Evolutionary conservation across 2,888 invertebrate genomes (phyloP).

Genomic region (Balanococcus diminutus): DNA sequence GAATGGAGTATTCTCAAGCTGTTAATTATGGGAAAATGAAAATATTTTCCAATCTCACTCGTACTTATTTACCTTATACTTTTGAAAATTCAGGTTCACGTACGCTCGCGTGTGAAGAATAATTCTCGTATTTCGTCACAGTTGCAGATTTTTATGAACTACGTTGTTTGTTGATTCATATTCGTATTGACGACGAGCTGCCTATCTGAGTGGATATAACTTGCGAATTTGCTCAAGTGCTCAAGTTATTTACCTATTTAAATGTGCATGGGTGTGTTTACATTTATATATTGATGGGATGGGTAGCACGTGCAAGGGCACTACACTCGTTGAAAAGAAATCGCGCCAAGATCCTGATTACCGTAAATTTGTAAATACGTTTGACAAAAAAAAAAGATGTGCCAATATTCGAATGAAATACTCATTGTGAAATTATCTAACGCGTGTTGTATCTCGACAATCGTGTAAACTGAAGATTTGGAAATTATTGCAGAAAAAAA

Average conservation of each 20-base stretch:
- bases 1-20: not conserved
- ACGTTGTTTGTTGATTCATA: not conserved
- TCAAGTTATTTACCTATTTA: too few relatives aligned
- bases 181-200: not conserved
- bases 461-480: not conserved
- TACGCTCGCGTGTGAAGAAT: not conserved
- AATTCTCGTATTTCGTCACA: not conserved
- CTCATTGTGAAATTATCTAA: not conserved
- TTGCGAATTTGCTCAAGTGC: not conserved
- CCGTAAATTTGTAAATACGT: not conserved
- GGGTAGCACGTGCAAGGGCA: too few relatives aligned
- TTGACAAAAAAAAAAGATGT: not conserved
- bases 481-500: not conserved
- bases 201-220: not conserved
- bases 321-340: not conserved
- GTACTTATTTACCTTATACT: not conserved
- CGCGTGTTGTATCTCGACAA: not conserved
- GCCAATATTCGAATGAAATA: not conserved
- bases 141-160: not conserved
- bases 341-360: not conserved
- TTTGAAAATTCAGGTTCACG: not conserved
- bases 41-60: not conserved
- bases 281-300: too few relatives aligned
- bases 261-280: not conserved
- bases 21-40: conserved; percentile 29